phyloP scores from a whole-genome alignment of 2,797 vertebrate species.

The Karalla daura region DNA sequence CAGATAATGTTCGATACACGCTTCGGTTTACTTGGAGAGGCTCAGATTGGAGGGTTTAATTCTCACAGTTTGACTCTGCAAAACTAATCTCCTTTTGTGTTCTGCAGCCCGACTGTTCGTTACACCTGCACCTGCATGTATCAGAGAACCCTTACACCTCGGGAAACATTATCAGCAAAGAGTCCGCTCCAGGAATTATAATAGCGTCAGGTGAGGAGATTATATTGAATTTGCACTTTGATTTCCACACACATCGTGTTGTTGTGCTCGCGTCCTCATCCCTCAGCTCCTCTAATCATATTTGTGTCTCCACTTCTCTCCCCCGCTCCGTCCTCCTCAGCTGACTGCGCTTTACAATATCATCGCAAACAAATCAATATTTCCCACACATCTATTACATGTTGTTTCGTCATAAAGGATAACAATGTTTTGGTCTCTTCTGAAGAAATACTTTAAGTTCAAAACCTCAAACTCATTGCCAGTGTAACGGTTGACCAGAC shows the following conservation, averaged over 20 bases:
- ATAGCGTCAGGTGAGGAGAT: conserved; percentile 91
- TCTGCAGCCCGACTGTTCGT: conserved; percentile 90
- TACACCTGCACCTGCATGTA: conserved; percentile 93
- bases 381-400: conserved; percentile 30
- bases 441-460: not conserved
- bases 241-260: conserved; percentile 43
- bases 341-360: conserved; percentile 13
- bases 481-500: not conserved
- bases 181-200: conserved; percentile 93
- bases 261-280: conserved; percentile 36
- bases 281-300: conserved; percentile 3
- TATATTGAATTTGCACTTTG: conserved; percentile 47
- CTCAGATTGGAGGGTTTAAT: too few relatives aligned
- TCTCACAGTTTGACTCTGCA: conserved; percentile 15
- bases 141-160: conserved; percentile 97
- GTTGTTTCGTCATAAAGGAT: conserved; percentile 10
- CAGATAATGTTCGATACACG: not conserved
- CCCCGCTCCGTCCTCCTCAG: conserved; percentile 13
- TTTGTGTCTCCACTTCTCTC: conserved; percentile 21
- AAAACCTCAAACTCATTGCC: not conserved
- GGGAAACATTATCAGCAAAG: conserved; percentile 94
- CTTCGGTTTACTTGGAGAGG: too few relatives aligned
- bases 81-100: conserved; percentile 46
- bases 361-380: conserved; percentile 29
- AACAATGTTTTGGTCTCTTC: not conserved